These are phyloP conservation scores for Heliocidaris tuberculata DNA, from an alignment of 35 echinoderm and acorn worm genomes.

Conservation along the genomic window DNA sequence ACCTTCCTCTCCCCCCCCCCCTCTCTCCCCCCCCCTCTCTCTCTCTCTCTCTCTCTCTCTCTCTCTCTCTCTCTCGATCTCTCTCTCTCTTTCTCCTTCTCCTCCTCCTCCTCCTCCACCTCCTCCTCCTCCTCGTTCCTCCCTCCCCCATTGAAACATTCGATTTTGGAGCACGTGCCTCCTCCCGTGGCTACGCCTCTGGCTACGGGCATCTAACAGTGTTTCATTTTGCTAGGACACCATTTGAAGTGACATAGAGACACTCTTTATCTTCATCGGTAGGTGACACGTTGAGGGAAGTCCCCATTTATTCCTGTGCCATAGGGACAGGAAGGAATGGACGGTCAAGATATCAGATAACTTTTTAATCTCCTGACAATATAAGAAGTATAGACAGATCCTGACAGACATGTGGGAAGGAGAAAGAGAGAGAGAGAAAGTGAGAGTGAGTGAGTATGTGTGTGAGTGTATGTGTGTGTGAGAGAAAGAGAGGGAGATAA, in stretches of 20 bases:
- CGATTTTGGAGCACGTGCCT: neutral
- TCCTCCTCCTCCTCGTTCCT: too few species aligned
- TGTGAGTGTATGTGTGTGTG: too few species aligned
- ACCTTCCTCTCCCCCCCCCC: too few species aligned
- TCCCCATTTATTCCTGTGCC: neutral
- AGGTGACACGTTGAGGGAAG: neutral
- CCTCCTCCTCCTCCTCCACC: too few species aligned
- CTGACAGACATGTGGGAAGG: neutral
- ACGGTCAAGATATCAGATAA: neutral
- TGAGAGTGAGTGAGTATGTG: too few species aligned
- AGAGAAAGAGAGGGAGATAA: too few species aligned
- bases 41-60: too few species aligned
- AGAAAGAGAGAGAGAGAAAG: neutral
- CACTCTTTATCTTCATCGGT: neutral
- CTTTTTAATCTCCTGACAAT: neutral
- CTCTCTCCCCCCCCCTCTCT: too few species aligned
- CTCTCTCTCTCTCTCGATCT: too few species aligned
- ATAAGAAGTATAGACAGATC: neutral
- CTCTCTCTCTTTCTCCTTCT: too few species aligned
- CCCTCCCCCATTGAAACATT: neutral
- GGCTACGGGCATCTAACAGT: neutral
- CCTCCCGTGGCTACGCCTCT: neutral
- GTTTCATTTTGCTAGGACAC: neutral
- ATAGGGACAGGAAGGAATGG: neutral
- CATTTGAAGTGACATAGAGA: neutral